phyloP scores from a whole-genome alignment of 2,888 invertebrate genomes.

The Sicus ferrugineus region DNA sequence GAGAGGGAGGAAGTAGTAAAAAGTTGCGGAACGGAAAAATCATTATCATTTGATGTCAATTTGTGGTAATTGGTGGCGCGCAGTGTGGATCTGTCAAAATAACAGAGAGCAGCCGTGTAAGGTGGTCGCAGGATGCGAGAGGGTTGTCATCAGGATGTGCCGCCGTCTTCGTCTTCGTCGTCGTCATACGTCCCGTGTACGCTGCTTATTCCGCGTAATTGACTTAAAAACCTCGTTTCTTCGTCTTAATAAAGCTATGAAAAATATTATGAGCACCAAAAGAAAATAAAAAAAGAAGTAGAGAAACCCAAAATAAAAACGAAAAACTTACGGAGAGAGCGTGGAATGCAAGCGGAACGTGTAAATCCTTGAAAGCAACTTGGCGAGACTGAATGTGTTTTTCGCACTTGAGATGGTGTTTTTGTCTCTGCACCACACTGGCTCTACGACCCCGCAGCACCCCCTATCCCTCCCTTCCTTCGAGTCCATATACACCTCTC shows the following conservation, averaged over 20 bases:
- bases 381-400: not conserved
- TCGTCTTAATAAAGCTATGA: slow-evolving; percentile 28
- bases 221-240: slow-evolving; percentile 24
- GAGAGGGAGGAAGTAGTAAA: not conserved
- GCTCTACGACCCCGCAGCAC: not conserved
- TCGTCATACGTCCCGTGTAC: not conserved
- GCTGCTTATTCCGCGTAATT: slow-evolving; percentile 29
- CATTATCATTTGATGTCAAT: slow-evolving; percentile 33
- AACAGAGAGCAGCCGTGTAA: not conserved
- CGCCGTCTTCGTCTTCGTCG: no score
- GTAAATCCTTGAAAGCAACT: slow-evolving; percentile 25
- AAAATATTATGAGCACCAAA: slow-evolving; percentile 27
- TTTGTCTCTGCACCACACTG: not conserved
- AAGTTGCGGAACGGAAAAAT: slow-evolving; percentile 18
- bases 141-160: not conserved
- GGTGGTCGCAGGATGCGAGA: not conserved
- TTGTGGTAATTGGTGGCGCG: slow-evolving; percentile 30
- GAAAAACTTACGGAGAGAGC: not conserved
- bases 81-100: slow-evolving; percentile 25
- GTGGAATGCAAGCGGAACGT: slow-evolving; percentile 2
- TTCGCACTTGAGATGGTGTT: slow-evolving; percentile 13
- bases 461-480: not conserved
- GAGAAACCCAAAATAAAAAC: not conserved
- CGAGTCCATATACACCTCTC: not conserved
- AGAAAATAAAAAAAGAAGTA: slow-evolving; percentile 1